phyloP scores from a whole-genome alignment of 1,140 invertebrate genomes.

The Daktulosphaira vitifoliae region DNA sequence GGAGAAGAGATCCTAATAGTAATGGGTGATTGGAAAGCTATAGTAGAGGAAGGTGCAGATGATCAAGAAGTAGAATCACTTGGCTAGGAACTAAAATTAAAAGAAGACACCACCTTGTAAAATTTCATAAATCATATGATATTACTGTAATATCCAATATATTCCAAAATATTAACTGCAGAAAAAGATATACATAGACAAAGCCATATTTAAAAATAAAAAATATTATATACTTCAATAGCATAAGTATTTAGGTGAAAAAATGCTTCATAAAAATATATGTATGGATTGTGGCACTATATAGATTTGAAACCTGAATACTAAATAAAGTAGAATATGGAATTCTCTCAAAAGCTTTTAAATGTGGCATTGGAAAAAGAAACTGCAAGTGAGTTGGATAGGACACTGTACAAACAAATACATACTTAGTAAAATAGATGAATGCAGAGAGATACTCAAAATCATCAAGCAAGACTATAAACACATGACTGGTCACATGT shows the following conservation, averaged over 20 bases:
- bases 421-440: not conserved
- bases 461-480: too few relatives aligned
- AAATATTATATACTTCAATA: not conserved
- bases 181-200: not conserved
- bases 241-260: not conserved
- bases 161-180: too few relatives aligned
- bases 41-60: too few relatives aligned
- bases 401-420: not conserved
- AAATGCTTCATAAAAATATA: not conserved
- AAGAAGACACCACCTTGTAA: too few relatives aligned
- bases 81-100: too few relatives aligned
- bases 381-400: not conserved
- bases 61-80: too few relatives aligned
- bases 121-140: too few relatives aligned
- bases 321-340: not conserved
- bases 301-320: not conserved
- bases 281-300: not conserved
- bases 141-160: too few relatives aligned
- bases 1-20: too few relatives aligned
- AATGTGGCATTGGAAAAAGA: not conserved
- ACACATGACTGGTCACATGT: too few relatives aligned
- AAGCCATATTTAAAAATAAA: not conserved
- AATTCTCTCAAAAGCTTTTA: not conserved
- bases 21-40: too few relatives aligned
- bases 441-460: constrained; percentile 15